Percentiles rank a stretch among this genome's conserved stretches.
phyloP scores from a whole-genome alignment of 1,140 invertebrate species.

The Drosophila pruinosa region DNA sequence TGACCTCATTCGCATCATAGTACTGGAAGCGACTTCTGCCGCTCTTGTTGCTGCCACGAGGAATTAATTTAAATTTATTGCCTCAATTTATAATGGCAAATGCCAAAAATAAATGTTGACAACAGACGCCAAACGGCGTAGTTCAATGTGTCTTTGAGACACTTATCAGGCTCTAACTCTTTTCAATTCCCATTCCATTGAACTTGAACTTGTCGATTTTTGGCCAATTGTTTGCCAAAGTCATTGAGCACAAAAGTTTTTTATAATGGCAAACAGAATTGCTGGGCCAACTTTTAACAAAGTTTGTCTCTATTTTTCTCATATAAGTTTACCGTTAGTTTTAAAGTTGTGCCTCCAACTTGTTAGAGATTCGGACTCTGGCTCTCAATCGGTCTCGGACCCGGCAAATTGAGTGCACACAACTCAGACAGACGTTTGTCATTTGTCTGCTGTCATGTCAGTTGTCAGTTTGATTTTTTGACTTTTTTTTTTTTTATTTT shows the following conservation, averaged over 20 bases:
- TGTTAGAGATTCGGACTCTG: conserved; percentile 43
- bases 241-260: conserved; percentile 54
- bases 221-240: conserved; percentile 69
- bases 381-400: conserved; percentile 21
- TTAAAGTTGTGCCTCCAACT: conserved; percentile 26
- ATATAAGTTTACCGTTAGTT: conserved; percentile 50
- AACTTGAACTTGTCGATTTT: conserved; percentile 67
- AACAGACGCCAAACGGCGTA: conserved; percentile 20
- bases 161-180: conserved; percentile 14
- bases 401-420: conserved; percentile 72
- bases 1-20: conserved; percentile 22
- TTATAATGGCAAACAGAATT: conserved; percentile 10
- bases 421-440: conserved; percentile 64
- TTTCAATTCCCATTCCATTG: conserved; percentile 31
- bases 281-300: conserved; percentile 60
- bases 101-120: conserved; percentile 70
- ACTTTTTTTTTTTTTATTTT: conserved; percentile 51
- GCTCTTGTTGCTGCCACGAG: background rate
- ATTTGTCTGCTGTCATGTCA: conserved; percentile 81
- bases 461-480: conserved; percentile 80
- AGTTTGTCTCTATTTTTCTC: conserved; percentile 39
- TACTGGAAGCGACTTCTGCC: background rate
- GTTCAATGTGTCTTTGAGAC: conserved; percentile 62
- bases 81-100: conserved; percentile 75
- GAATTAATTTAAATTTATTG: conserved; percentile 80